Evolutionary conservation across 2,888 invertebrate species (phyloP).

Genomic region (Agrypnus murinus): DNA sequence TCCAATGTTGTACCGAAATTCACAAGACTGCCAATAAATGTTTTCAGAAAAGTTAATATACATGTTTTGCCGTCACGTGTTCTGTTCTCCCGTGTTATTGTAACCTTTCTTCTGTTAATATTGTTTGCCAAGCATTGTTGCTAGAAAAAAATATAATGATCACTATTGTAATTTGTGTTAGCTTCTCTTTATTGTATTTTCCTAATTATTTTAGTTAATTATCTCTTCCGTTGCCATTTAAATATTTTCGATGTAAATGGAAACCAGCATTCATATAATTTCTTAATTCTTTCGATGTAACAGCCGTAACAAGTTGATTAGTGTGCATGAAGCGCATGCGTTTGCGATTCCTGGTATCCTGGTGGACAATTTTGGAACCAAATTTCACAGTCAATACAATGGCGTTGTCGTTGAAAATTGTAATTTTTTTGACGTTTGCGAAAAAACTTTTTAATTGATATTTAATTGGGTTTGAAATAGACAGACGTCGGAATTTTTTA

Average conservation of each 20-base stretch:
- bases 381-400: constrained; percentile 70
- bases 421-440: constrained; percentile 60
- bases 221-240: no score
- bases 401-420: constrained; percentile 68
- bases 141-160: no score
- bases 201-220: no score
- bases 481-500: not conserved
- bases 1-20: no score
- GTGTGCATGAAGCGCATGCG: constrained; percentile 58
- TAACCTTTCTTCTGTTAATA: constrained; percentile 29
- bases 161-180: no score
- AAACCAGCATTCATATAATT: not conserved
- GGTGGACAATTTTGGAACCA: constrained; percentile 66
- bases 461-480: constrained; percentile 37
- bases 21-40: no score
- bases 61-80: constrained; percentile 36
- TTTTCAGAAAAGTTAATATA: no score
- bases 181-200: no score
- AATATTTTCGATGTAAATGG: not conserved
- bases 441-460: constrained; percentile 46
- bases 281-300: not conserved
- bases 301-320: constrained; percentile 28
- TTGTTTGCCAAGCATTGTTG: no score
- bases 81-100: constrained; percentile 54
- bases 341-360: constrained; percentile 61